Conservation (phyloP, 2,113 vertebrate genomes). For the Cebus imitator region DNA sequence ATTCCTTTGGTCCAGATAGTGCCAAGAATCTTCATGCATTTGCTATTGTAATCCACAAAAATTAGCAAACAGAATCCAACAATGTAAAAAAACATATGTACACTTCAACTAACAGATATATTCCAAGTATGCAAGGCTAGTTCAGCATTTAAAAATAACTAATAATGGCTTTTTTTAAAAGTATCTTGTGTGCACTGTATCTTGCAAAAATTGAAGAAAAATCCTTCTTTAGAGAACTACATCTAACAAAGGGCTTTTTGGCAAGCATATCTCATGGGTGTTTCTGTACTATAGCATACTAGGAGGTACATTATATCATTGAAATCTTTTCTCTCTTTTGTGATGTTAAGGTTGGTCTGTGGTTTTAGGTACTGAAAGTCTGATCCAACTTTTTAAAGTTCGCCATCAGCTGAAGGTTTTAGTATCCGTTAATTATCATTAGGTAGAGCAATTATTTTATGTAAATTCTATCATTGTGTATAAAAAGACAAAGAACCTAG, state of each 20-base stretch:
- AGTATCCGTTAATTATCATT: background rate
- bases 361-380: background rate
- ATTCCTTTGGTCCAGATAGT: background rate
- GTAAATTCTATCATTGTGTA: background rate
- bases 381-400: background rate
- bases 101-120: background rate
- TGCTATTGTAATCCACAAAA: background rate
- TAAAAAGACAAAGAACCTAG: background rate
- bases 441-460: background rate
- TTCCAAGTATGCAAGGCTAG: background rate
- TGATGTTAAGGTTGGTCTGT: background rate
- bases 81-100: background rate
- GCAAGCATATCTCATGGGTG: background rate
- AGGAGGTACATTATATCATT: rapidly evolving
- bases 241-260: background rate
- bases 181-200: background rate
- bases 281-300: background rate
- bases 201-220: background rate
- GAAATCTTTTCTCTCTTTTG: background rate
- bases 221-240: conserved; percentile 15
- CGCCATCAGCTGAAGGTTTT: background rate
- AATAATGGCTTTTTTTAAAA: background rate
- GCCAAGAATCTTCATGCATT: background rate
- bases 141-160: background rate
- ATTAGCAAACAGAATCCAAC: background rate